Evolutionary conservation across 2,888 invertebrate species (phyloP).

Genomic region (Sialis fuliginosa): DNA sequence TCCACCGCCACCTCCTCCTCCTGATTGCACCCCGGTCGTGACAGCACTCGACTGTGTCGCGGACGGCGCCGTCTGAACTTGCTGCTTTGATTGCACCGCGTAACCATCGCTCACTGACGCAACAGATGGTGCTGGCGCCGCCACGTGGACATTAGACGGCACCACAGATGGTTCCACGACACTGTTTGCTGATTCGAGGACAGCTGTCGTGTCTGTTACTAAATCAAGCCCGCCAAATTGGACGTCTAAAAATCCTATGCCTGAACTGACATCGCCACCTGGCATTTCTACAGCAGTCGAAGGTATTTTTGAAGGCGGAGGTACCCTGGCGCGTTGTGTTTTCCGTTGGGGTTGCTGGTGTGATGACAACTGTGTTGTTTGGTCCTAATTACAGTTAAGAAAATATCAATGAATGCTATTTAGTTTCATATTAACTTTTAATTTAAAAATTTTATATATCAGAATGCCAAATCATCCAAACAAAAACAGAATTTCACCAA

Average conservation of each 20-base stretch:
- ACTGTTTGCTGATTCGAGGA: too few relatives aligned
- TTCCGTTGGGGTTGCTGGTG: constrained; percentile 31
- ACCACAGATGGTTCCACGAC: too few relatives aligned
- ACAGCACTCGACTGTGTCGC: too few relatives aligned
- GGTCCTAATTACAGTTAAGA: background rate
- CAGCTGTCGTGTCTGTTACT: constrained; percentile 30
- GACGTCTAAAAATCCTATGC: constrained; percentile 67
- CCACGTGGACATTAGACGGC: too few relatives aligned
- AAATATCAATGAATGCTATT: background rate
- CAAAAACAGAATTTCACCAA: background rate
- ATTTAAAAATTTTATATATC: constrained; percentile 6
- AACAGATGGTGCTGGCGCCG: too few relatives aligned
- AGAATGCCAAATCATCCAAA: constrained; percentile 14
- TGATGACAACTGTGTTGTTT: constrained; percentile 8
- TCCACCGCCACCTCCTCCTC: background rate
- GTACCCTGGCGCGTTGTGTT: constrained; percentile 53
- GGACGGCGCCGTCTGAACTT: too few relatives aligned
- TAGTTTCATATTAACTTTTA: background rate
- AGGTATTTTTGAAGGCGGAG: constrained; percentile 85
- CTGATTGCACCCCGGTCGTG: background rate
- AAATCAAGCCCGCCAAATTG: constrained; percentile 85
- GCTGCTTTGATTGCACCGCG: too few relatives aligned
- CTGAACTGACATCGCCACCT: constrained; percentile 65
- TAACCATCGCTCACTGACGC: too few relatives aligned
- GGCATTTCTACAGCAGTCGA: constrained; percentile 94